Evolutionary conservation across 2,888 invertebrate genomes (phyloP).

Genomic region (Rhorus exstirpatorius): DNA sequence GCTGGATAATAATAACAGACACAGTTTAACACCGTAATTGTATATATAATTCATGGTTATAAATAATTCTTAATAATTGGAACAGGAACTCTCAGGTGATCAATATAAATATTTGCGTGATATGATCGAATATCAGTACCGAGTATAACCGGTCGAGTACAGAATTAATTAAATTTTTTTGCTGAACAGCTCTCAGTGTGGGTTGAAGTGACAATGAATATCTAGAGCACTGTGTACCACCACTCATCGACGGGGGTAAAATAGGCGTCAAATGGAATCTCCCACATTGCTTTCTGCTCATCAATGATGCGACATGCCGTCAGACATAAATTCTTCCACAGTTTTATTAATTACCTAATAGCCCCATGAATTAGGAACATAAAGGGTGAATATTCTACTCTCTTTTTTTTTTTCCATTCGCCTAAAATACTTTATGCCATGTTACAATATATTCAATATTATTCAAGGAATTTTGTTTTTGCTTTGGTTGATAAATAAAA

Average conservation of each 20-base stretch:
- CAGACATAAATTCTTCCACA: conserved; percentile 1
- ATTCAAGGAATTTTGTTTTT: background rate
- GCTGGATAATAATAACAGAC: no score
- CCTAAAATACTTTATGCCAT: background rate
- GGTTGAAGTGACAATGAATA: conserved; percentile 50
- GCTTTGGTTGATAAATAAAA: background rate
- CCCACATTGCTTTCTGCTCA: conserved; percentile 9
- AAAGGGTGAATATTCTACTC: background rate
- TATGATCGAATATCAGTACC: background rate
- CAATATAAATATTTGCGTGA: background rate
- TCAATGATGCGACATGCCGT: conserved; percentile 2
- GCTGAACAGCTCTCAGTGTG: conserved; percentile 19
- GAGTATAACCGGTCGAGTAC: background rate
- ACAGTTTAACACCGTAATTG: no score
- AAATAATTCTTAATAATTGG: no score
- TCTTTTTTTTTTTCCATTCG: background rate
- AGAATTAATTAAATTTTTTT: conserved; percentile 50
- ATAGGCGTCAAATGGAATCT: conserved; percentile 45
- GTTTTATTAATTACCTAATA: conserved; percentile 39
- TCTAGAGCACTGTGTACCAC: conserved; percentile 7
- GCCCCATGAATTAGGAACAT: no score
- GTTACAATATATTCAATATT: background rate
- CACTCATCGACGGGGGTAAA: conserved; percentile 4
- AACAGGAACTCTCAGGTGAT: background rate
- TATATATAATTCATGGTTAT: no score